Conservation (phyloP, 2,113 vertebrate genomes). For the Psittacara wagleri region DNA sequence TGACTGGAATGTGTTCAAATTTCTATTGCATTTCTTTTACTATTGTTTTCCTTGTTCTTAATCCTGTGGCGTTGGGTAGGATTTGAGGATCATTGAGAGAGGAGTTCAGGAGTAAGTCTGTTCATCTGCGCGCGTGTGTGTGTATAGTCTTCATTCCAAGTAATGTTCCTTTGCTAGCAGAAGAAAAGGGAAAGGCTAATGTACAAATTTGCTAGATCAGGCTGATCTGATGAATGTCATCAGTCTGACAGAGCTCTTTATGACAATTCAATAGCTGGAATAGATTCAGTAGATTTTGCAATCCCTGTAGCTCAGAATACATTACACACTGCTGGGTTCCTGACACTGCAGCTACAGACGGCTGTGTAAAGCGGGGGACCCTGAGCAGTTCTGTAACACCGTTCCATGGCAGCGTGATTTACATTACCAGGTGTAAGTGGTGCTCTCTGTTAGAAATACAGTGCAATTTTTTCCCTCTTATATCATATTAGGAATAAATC, state of each 20-base stretch:
- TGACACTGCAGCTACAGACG: neutral
- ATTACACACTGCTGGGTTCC: neutral
- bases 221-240: constrained; percentile 15
- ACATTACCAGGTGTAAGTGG: constrained; percentile 23
- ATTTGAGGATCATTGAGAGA: neutral
- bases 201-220: neutral
- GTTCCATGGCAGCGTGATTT: constrained; percentile 12
- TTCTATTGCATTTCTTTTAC: neutral
- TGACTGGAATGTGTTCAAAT: neutral
- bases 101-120: neutral
- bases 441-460: constrained; percentile 43
- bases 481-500: constrained; percentile 42
- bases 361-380: neutral
- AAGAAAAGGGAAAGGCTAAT: neutral
- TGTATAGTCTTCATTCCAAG: neutral
- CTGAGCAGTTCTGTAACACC: neutral
- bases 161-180: neutral
- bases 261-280: constrained; percentile 28
- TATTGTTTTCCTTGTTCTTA: neutral
- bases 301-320: neutral
- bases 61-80: neutral
- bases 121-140: neutral
- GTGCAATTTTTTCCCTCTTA: constrained; percentile 37
- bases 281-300: constrained; percentile 9
- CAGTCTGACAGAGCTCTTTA: constrained; percentile 44